Evolutionary conservation across 2,888 invertebrate genomes (phyloP), one percentile per base, ranked within the genome.

Genomic region (Morpho deidamia): DNA sequence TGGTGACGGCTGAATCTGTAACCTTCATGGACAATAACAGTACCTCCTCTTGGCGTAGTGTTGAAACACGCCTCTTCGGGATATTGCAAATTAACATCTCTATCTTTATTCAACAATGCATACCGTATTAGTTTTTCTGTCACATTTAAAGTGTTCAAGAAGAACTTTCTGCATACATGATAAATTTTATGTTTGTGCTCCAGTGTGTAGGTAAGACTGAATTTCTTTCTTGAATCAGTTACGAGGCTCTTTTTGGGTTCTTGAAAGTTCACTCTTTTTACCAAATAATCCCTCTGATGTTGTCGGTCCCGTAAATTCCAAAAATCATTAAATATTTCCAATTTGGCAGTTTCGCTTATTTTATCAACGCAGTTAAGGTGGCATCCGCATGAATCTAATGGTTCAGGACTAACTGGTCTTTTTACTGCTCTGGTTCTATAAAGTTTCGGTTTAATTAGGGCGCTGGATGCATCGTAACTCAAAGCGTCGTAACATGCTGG

Each of bases 21-120:
- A 1, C 69, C 68, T 33, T 65, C 67, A 2, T 69, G 53, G 7
- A 67, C 62, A 0, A 70, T 66, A 56, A 72, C 69, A 8, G 41
- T 50, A 11, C 60, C 58, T 0, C 59, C 62, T 4, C 58, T 59
- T 7, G 44, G 35, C 2, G 60, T 45, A 8, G 14, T 56, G 8
- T 41, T 44, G 38, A 59, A 59, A 32, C 42, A 34, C 2, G 53
- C 49, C 42, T 49, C 49, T 14, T 49, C 47, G 8, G 47, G 43
- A 23, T 33, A 32, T 5, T 7, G 4, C 23, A 53, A 12, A 9
- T 46, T 37, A 7, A 23, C 0, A 14, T 42, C 35, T 32, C 42
- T 49, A 11, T 49, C 49, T 12, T 37, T 43, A 11, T 43, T 49
- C n/a, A 49, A 11, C 14, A 49, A 14, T 12, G 42, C 42, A 5